Conservation (phyloP, 2,113 vertebrate species). For the Passerina amoena region DNA sequence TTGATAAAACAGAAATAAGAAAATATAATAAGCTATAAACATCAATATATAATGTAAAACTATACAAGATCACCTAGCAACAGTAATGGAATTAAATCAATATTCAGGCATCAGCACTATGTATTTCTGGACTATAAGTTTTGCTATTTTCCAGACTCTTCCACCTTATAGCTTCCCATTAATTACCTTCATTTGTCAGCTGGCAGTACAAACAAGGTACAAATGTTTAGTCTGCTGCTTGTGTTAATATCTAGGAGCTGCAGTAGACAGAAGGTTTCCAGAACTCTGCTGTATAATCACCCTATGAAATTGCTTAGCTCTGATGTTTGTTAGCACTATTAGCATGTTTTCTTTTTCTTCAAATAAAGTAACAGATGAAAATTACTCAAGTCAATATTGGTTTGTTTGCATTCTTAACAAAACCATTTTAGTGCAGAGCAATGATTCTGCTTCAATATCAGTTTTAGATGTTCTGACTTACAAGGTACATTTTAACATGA, state of each 20-base stretch:
- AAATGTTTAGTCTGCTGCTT: constrained; percentile 79
- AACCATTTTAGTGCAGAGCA: not conserved
- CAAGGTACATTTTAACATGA: not conserved
- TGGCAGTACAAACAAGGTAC: constrained; percentile 65
- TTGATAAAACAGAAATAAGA: not conserved
- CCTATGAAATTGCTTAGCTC: constrained; percentile 41
- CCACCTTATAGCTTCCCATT: constrained; percentile 66
- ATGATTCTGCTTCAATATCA: not conserved
- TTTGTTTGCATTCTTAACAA: not conserved
- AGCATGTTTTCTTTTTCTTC: constrained; percentile 35
- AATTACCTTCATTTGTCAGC: constrained; percentile 76
- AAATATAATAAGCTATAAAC: not conserved
- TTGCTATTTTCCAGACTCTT: constrained; percentile 64
- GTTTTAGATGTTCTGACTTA: not conserved
- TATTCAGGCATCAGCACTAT: constrained; percentile 22
- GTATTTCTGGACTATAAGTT: constrained; percentile 45
- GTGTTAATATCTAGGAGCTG: constrained; percentile 64
- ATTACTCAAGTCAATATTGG: not conserved
- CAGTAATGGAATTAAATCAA: constrained; percentile 30
- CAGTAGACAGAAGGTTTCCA: constrained; percentile 64
- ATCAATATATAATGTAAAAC: not conserved
- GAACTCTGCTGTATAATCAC: constrained; percentile 62
- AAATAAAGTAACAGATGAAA: constrained; percentile 9
- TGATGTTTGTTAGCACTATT: constrained; percentile 19
- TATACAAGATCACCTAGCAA: not conserved